A percentile compares a stretch with the other conserved stretches of the same genome.
Evolutionary conservation across 2,888 invertebrate genomes (phyloP).

Genomic region (Caenorhabditis parvicauda): DNA sequence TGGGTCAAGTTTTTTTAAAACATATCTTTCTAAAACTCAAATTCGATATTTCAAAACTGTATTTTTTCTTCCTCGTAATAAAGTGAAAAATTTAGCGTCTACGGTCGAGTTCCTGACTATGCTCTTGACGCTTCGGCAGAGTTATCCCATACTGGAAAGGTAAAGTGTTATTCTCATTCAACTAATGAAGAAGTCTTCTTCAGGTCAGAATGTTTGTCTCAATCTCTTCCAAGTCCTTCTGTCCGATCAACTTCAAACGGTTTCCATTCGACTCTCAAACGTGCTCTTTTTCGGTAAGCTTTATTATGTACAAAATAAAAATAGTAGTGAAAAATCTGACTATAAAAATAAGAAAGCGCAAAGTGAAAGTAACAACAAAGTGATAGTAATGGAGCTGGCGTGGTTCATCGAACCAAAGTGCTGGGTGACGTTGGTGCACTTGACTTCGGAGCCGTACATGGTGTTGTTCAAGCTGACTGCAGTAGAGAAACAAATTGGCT

Average conservation of each 20-base stretch:
- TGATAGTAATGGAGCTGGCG: slow-evolving; percentile 10
- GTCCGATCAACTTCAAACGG: slow-evolving; percentile 62
- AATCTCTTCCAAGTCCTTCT: slow-evolving; percentile 58
- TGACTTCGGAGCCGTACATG: slow-evolving; percentile 18
- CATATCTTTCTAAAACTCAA: too few relatives aligned
- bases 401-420: slow-evolving; percentile 20
- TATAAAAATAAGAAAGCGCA: neutral
- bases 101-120: slow-evolving; percentile 57
- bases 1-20: too few relatives aligned
- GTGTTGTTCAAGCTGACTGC: slow-evolving; percentile 14
- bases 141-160: slow-evolving; percentile 36
- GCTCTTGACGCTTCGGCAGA: slow-evolving; percentile 54
- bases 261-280: slow-evolving; percentile 61
- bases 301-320: slow-evolving; percentile 2
- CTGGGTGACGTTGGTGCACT: slow-evolving; percentile 43
- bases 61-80: neutral
- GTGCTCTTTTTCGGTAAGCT: slow-evolving; percentile 58
- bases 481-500: slow-evolving; percentile 27
- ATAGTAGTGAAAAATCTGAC: slow-evolving; percentile 10
- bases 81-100: slow-evolving; percentile 32
- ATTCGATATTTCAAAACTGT: too few relatives aligned
- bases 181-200: neutral
- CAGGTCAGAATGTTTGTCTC: slow-evolving; percentile 60
- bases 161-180: neutral
- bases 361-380: neutral